Base-by-base conservation (phyloP, 30 jellyfish, hydroid and myxozoan species). In the Aurelia aurita region DNA sequence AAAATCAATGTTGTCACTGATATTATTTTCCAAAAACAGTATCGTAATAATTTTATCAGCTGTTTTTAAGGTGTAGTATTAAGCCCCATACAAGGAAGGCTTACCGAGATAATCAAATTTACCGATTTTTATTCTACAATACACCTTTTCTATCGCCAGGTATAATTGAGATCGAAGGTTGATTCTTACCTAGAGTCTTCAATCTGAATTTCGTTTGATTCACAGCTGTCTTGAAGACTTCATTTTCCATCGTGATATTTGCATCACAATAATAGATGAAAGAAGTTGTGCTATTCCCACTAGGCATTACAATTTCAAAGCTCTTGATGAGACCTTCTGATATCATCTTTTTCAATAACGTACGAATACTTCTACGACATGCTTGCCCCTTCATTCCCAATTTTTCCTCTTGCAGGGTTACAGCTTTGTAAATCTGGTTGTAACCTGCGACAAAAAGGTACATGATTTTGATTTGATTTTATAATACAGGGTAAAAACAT, bases 181-280 rank as follows among this genome's bases (percentile, higher is more conserved):
- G 14, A 39, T 39, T 39, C 51, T 39, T 57, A 82, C 91, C 78
- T 1, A 82, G 32, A 49, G 79, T 78, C 47, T 82, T 82, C 11
- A 82, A 28, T 69, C 91, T 39, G 60, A 82, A 82, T 44, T 68
- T 82, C 12, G 91, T 82, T 34, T 82, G 79, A 68, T 21, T 66
- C 23, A 82, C 85, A 26, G 91, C 79, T 7, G 28, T 68, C 26
- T 82, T 28, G 78, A 82, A 82, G 18, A 45, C 19, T 1, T 82
- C 85, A 35, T 82, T 78, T 19, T 82, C 85, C 68, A 58, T 82
- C 0, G 77, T 45, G 20, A 82, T 58, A 15, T 72, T 82, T 13
- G 85, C 68, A 66, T 82, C 91, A 53, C 91, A 82, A 49, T 67
- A 82, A 58, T 67, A 82, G 34, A 69, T 51, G 2, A 55, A n/a